These are phyloP conservation scores for Mobula birostris DNA, from an alignment of 2,113 vertebrate species.

Conservation along the genomic window DNA sequence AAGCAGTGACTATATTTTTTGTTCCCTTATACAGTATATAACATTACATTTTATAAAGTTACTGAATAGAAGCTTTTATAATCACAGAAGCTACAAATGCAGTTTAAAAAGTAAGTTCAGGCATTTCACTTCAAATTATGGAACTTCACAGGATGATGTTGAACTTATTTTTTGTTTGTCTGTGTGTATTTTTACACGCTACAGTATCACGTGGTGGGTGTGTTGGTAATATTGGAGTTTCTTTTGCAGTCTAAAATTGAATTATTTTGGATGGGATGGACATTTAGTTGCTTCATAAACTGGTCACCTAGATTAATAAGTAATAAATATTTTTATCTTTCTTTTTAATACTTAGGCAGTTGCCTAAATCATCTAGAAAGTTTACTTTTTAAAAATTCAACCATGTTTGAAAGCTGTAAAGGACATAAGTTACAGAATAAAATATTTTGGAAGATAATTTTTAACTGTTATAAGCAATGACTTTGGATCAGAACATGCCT, in stretches of 20 bases:
- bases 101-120: background rate
- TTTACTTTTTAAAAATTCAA: background rate
- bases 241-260: background rate
- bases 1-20: background rate
- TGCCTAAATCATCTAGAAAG: background rate
- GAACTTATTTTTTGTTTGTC: background rate
- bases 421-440: background rate
- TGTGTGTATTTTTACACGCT: slow-evolving; percentile 2
- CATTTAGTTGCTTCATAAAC: background rate
- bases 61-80: background rate
- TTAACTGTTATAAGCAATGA: background rate
- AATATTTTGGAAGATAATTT: background rate
- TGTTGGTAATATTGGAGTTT: background rate
- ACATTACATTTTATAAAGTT: slow-evolving; percentile 22
- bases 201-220: background rate
- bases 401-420: background rate
- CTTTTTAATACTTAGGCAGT: background rate
- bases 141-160: background rate
- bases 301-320: background rate
- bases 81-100: background rate
- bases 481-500: background rate
- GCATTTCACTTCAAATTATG: slow-evolving; percentile 6
- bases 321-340: background rate
- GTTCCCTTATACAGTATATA: background rate
- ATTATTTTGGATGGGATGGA: background rate